A percentile compares a stretch with the other conserved stretches of the same genome.
phyloP scores from a whole-genome alignment of 1,140 invertebrate species.

The Amyelois transitella region DNA sequence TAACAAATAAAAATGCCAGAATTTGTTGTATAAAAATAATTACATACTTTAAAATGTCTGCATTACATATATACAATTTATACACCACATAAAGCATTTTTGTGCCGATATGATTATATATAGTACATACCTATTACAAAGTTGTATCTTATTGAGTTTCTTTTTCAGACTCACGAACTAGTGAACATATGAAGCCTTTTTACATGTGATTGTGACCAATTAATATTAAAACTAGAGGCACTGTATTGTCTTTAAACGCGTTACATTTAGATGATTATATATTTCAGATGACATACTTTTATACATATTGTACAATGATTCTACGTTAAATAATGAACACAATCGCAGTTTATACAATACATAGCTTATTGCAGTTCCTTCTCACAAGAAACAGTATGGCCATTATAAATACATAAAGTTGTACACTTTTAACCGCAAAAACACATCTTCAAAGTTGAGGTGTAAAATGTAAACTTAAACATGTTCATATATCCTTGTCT shows the following conservation, averaged over 20 bases:
- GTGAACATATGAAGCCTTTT: no score
- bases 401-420: background rate
- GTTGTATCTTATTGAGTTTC: background rate
- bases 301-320: conserved; percentile 42
- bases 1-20: conserved; percentile 37
- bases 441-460: background rate
- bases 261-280: background rate
- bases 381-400: conserved; percentile 7
- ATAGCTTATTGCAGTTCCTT: conserved; percentile 28
- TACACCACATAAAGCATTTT: conserved; percentile 27
- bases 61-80: conserved; percentile 61
- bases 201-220: background rate
- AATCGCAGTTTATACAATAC: conserved; percentile 42
- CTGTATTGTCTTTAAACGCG: conserved; percentile 8
- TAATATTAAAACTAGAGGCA: conserved; percentile 8
- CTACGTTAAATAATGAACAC: conserved; percentile 49
- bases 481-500: background rate
- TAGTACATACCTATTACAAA: background rate
- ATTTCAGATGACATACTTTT: conserved; percentile 2
- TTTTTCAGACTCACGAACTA: background rate
- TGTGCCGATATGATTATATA: conserved; percentile 10
- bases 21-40: conserved; percentile 23
- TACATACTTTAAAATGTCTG: conserved; percentile 15
- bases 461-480: background rate
- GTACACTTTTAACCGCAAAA: background rate